phyloP scores from a whole-genome alignment of 2,113 vertebrate genomes.

The Tachuris rubrigastra region DNA sequence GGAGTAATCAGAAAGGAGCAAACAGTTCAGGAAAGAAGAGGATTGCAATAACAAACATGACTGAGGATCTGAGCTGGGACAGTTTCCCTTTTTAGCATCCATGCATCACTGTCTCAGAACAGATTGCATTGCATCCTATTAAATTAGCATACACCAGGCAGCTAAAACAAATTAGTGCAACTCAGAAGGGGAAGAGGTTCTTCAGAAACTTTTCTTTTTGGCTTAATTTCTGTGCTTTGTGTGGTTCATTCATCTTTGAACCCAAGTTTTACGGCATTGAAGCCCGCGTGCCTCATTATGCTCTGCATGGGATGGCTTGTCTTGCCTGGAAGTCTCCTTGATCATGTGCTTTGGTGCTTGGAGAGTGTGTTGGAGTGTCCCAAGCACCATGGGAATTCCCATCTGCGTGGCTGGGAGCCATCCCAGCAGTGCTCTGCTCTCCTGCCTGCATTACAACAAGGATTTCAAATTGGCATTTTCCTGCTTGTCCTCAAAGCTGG shows the following conservation, averaged over 20 bases:
- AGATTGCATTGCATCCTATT: constrained; percentile 31
- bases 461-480: background rate
- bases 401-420: background rate
- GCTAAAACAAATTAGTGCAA: constrained; percentile 12
- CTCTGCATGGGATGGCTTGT: background rate
- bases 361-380: background rate
- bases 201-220: background rate
- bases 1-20: constrained; percentile 27
- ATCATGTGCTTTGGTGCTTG: background rate
- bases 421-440: background rate
- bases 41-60: background rate
- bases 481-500: background rate
- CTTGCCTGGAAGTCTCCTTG: background rate
- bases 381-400: background rate
- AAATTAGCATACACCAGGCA: constrained; percentile 33
- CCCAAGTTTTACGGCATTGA: background rate
- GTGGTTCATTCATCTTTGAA: background rate
- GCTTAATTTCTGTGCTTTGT: background rate
- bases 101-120: constrained; percentile 39
- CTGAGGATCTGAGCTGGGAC: background rate
- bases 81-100: constrained; percentile 43
- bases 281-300: background rate
- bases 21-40: constrained; percentile 29
- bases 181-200: background rate
- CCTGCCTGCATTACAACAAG: background rate